Conservation (phyloP, 2,888 invertebrate genomes). For the Cosmia pyralina region DNA sequence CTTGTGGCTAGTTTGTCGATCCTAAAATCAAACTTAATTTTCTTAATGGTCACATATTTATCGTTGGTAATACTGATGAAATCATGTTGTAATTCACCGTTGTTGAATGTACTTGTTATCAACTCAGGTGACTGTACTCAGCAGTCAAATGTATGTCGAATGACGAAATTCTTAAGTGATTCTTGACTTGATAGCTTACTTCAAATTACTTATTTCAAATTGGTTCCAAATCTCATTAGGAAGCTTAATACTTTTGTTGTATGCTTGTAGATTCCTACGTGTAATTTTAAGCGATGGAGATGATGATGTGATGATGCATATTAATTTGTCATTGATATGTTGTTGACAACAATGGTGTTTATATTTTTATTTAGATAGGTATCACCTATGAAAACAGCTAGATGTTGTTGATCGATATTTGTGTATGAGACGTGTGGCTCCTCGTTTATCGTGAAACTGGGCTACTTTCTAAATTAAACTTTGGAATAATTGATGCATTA, state of each 20-base stretch:
- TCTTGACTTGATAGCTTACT: conserved; percentile 2
- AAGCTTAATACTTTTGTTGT: neutral
- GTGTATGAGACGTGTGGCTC: conserved; percentile 6
- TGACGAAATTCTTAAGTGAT: conserved; percentile 26
- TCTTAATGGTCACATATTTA: neutral
- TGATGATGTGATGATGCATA: neutral
- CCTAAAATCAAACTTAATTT: conserved; percentile 16
- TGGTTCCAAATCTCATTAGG: neutral
- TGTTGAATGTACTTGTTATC: neutral
- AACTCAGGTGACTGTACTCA: neutral
- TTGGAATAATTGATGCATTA: conserved; percentile 19
- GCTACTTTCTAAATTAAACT: conserved; percentile 8
- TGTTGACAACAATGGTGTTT: conserved; percentile 33
- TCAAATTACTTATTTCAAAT: neutral
- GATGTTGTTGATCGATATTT: conserved; percentile 10
- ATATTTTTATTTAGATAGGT: conserved; percentile 12
- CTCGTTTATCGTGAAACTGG: neutral
- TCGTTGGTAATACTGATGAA: conserved; percentile 11
- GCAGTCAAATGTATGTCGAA: conserved; percentile 30
- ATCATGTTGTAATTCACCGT: conserved; percentile 19
- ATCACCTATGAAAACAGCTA: conserved; percentile 7
- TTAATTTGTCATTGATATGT: conserved; percentile 10
- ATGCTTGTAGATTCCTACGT: neutral
- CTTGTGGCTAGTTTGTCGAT: conserved; percentile 14
- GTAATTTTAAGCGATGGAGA: conserved; percentile 10